Evolutionary conservation across 2,113 vertebrate genomes (phyloP).

Genomic region (Lasiurus borealis): DNA sequence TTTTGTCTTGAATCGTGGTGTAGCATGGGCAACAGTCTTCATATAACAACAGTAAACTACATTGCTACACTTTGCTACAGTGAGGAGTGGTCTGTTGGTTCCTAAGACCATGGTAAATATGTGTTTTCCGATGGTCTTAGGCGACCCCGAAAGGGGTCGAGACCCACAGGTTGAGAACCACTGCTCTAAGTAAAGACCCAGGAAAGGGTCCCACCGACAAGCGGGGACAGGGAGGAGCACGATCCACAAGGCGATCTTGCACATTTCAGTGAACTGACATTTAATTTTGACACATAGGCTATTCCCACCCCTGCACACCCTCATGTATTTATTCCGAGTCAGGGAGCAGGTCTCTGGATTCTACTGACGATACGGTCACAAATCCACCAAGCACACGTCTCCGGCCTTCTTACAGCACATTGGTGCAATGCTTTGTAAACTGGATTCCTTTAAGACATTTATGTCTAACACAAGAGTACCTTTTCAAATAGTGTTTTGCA

Average conservation of each 20-base stretch:
- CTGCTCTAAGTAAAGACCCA: background rate
- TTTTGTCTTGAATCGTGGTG: too few species aligned
- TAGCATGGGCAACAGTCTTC: too few species aligned
- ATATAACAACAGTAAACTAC: too few species aligned
- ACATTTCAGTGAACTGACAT: background rate
- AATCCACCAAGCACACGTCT: background rate
- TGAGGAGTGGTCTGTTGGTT: too few species aligned
- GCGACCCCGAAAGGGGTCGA: too few species aligned
- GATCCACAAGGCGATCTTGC: background rate
- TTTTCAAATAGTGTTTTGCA: background rate
- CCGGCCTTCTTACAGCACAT: background rate
- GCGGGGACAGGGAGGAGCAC: rapidly evolving
- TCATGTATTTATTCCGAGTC: background rate
- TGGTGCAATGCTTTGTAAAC: background rate
- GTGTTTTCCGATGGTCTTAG: too few species aligned
- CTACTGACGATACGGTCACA: rapidly evolving
- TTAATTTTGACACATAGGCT: background rate
- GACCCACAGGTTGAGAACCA: too few species aligned
- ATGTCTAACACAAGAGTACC: background rate
- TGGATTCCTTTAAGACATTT: constrained; percentile 6
- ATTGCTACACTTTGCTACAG: too few species aligned
- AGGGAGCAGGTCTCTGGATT: background rate
- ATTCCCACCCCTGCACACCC: background rate
- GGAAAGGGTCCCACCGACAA: background rate
- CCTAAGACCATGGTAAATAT: too few species aligned